Evolutionary conservation across 2,797 vertebrate genomes (phyloP), one percentile per base, ranked within the genome.

Genomic region (Etheostoma nigrum): DNA sequence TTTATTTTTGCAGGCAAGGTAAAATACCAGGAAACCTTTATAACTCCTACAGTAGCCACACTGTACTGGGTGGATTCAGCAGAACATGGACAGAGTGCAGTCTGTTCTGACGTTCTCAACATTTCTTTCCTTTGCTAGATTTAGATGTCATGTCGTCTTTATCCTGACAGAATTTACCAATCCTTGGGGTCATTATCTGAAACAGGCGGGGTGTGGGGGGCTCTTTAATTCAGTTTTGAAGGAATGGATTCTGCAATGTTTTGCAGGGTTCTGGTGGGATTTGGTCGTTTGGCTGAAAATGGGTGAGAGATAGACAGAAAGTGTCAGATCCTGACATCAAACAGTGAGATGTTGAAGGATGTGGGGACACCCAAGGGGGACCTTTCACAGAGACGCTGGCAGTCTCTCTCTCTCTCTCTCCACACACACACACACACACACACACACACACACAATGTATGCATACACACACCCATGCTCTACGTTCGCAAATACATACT

Each of bases 261-360:
- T 67, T 57, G n/a, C 58, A 21, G 42, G 53, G 44, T 76, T 81
- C 82, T 82, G 74, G 67, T 83, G 88, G 85, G 84, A 90, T 79
- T 86, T 85, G 77, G 62, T 76, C 21, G 66, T 83, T 88, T 72
- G 82, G 63, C 57, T 76, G 74, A 69, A 86, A 78, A 61, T 55
- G 49, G 19, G 10, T 36, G 72, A 61, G 63, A 79, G 86, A 86
- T 68, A 83, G 83, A 78, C 82, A 81, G 81, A 67, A 44, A 65
- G 78, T 82, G 85, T 91, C 86, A 90, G 84, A 89, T 90, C 81
- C 71, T 45, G 73, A 87, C 86, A 88, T 90, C 83, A 88, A 84
- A 83, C 82, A 67, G 76, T 7, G 65, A 76, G 78, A 87, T 78
- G 86, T 57, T 83, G 82, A 88, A 87, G 67, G 84, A 85, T 79